Conservation (phyloP, 2,797 vertebrate species). For the Chloroceryle inda region DNA sequence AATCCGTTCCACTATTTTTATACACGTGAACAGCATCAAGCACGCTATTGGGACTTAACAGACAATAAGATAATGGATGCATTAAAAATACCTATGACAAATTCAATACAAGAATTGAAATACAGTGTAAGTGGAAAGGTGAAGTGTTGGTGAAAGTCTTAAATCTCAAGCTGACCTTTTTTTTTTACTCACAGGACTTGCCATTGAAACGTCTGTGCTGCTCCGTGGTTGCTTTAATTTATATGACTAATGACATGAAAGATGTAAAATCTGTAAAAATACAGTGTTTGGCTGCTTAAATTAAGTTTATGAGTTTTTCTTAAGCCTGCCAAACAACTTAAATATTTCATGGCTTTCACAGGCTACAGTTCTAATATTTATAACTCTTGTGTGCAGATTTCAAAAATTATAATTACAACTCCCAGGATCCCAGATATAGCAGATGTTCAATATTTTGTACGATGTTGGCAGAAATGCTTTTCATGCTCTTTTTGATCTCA, state of each 20-base stretch:
- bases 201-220: constrained; percentile 61
- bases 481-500: constrained; percentile 85
- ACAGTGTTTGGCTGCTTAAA: constrained; percentile 85
- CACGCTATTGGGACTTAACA: not conserved
- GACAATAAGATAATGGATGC: constrained; percentile 18
- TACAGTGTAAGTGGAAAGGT: constrained; percentile 60
- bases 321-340: constrained; percentile 88
- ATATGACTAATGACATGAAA: constrained; percentile 83
- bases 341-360: constrained; percentile 88
- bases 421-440: constrained; percentile 86
- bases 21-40: not conserved
- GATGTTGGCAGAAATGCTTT: constrained; percentile 86
- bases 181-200: constrained; percentile 66
- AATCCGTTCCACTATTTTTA: not conserved
- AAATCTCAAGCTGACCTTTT: constrained; percentile 66
- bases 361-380: constrained; percentile 89
- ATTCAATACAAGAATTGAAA: constrained; percentile 56
- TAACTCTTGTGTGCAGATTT: constrained; percentile 89
- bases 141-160: constrained; percentile 70
- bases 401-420: constrained; percentile 89
- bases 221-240: constrained; percentile 80
- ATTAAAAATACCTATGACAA: constrained; percentile 52
- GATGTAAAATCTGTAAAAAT: constrained; percentile 83
- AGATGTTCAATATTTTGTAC: constrained; percentile 89
- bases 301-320: constrained; percentile 88